Percentiles rank a stretch among this genome's conserved stretches.
Evolutionary conservation across 2,888 invertebrate species (phyloP).

Genomic region (Epirrhoe tristata): DNA sequence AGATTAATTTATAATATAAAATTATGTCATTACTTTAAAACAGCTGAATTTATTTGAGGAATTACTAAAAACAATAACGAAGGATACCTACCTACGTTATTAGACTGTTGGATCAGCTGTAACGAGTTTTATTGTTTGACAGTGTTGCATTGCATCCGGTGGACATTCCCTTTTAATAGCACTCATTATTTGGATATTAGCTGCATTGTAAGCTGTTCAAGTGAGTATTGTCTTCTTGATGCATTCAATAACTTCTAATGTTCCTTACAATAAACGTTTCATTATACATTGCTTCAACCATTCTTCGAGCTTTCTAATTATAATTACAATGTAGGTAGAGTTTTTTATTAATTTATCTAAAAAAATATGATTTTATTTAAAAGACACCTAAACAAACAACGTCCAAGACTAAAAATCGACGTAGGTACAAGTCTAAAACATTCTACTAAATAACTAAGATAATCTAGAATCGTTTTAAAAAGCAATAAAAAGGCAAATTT

Average conservation of each 20-base stretch:
- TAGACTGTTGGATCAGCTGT: slow-evolving; percentile 72
- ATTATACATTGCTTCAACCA: neutral
- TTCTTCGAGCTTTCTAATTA: neutral
- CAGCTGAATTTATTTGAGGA: neutral
- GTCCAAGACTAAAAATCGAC: neutral
- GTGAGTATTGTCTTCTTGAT: slow-evolving; percentile 4
- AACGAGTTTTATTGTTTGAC: slow-evolving; percentile 59
- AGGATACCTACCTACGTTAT: slow-evolving; percentile 43
- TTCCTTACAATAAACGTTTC: neutral
- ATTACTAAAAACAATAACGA: neutral
- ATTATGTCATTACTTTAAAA: no score
- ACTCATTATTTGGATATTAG: slow-evolving; percentile 29
- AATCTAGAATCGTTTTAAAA: slow-evolving; percentile 36
- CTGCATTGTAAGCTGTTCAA: slow-evolving; percentile 3
- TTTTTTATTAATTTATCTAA: no score
- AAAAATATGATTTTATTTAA: no score
- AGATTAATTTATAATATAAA: no score
- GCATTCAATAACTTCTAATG: neutral
- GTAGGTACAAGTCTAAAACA: slow-evolving; percentile 2
- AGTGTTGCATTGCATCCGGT: slow-evolving; percentile 36
- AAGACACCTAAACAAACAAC: no score
- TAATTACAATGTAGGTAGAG: no score
- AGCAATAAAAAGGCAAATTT: slow-evolving; percentile 48
- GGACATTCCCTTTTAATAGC: slow-evolving; percentile 10
- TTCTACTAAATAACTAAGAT: slow-evolving; percentile 35